These are phyloP conservation scores for Drymodes brunneopygia DNA, from an alignment of 2,113 vertebrate species.

Conservation along the genomic window DNA sequence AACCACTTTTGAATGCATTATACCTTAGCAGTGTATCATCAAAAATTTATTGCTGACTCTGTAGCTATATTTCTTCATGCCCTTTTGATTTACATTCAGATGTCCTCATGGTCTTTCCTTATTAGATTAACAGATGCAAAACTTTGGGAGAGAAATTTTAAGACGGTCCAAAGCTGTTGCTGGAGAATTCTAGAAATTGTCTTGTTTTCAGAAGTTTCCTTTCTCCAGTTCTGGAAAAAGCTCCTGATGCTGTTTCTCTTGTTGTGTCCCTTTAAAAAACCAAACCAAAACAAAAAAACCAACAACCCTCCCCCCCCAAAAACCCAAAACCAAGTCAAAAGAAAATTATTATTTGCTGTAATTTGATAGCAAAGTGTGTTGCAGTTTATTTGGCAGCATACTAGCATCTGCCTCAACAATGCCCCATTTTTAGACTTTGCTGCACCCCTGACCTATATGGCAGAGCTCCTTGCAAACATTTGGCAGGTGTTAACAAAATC, in stretches of 20 bases:
- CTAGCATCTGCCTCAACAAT: neutral
- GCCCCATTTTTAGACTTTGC: neutral
- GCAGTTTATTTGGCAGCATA: neutral
- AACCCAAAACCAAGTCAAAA: no score
- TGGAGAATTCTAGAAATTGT: neutral
- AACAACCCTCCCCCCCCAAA: no score
- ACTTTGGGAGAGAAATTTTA: neutral
- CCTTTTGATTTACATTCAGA: neutral
- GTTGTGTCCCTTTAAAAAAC: neutral
- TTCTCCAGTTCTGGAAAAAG: neutral
- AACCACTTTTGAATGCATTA: neutral
- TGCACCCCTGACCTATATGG: fast-evolving
- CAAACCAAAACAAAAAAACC: neutral
- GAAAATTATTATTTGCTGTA: neutral
- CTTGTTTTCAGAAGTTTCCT: neutral
- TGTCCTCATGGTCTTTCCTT: neutral
- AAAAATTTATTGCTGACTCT: neutral
- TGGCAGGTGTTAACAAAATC: neutral
- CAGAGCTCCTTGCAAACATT: neutral
- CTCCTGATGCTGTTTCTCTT: neutral
- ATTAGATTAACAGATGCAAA: neutral
- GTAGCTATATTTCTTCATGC: neutral
- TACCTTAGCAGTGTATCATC: neutral
- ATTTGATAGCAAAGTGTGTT: neutral
- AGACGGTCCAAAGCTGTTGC: neutral